Evolutionary conservation across 2,797 vertebrate species (phyloP).

Genomic region (Rachycentron canadum): DNA sequence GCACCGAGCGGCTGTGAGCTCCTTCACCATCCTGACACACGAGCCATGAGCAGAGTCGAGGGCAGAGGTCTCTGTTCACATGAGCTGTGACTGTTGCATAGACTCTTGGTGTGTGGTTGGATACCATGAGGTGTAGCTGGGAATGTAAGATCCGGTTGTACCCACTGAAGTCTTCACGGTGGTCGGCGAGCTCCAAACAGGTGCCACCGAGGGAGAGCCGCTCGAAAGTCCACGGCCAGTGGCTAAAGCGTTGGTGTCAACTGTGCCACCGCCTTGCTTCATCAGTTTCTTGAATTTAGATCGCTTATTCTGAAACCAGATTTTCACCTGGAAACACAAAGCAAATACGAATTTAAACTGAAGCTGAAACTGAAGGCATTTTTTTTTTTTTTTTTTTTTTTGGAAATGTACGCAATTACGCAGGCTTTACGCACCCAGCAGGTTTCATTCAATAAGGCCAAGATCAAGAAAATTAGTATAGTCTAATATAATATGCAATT

Average conservation of each 20-base stretch:
- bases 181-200: constrained; percentile 93
- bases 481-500: background rate
- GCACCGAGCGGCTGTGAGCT: constrained; percentile 59
- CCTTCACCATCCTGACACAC: constrained; percentile 71
- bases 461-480: background rate
- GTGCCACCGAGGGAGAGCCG: constrained; percentile 92
- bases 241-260: constrained; percentile 91
- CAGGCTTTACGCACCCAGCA: constrained; percentile 26
- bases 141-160: constrained; percentile 93
- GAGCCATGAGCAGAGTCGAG: constrained; percentile 69
- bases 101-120: constrained; percentile 97
- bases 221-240: constrained; percentile 92
- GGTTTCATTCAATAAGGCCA: background rate
- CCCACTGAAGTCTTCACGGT: constrained; percentile 92
- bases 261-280: constrained; percentile 94
- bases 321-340: constrained; percentile 88
- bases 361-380: accelerated
- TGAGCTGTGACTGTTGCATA: constrained; percentile 98
- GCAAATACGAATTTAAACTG: accelerated
- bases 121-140: constrained; percentile 99
- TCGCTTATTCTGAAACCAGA: constrained; percentile 96
- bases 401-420: constrained; percentile 31
- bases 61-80: constrained; percentile 88
- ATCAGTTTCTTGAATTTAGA: constrained; percentile 97
- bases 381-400: background rate